A percentile compares a stretch with the other conserved stretches of the same genome.
Evolutionary conservation across 1,140 invertebrate genomes (phyloP).

Genomic region (Drosophila pandora): DNA sequence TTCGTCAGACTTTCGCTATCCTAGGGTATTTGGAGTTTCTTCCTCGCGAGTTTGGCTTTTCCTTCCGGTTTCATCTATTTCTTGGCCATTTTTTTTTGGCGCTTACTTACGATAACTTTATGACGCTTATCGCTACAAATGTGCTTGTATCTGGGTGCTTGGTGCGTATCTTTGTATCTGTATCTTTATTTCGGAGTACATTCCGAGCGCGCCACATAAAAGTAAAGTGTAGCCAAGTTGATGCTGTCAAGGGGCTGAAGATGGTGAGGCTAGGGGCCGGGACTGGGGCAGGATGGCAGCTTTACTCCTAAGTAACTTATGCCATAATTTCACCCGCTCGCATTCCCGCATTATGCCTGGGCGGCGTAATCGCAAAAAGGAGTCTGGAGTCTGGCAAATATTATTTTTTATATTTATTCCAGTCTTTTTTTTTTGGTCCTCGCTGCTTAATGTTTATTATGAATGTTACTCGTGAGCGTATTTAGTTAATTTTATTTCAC

Average conservation of each 20-base stretch:
- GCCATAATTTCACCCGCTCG: slow-evolving; percentile 71
- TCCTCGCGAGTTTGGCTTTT: not conserved
- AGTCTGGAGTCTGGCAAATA: slow-evolving; percentile 77
- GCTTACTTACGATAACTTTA: slow-evolving; percentile 83
- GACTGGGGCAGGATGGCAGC: slow-evolving; percentile 34
- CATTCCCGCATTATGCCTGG: slow-evolving; percentile 26
- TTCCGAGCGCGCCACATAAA: slow-evolving; percentile 74
- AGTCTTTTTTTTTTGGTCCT: slow-evolving; percentile 58
- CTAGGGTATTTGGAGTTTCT: slow-evolving; percentile 7
- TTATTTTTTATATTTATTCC: slow-evolving; percentile 83
- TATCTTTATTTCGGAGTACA: slow-evolving; percentile 81
- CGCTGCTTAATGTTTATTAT: slow-evolving; percentile 83
- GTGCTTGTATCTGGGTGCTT: slow-evolving; percentile 77
- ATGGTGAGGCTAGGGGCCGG: not conserved
- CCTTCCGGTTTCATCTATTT: slow-evolving; percentile 26
- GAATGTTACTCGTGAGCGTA: slow-evolving; percentile 83
- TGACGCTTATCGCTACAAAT: slow-evolving; percentile 80
- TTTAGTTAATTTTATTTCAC: slow-evolving; percentile 84
- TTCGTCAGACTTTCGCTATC: not conserved
- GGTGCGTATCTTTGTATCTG: slow-evolving; percentile 65
- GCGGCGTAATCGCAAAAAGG: slow-evolving; percentile 74
- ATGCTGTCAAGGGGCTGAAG: slow-evolving; percentile 32
- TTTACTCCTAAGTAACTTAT: slow-evolving; percentile 77
- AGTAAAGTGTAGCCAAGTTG: slow-evolving; percentile 82
- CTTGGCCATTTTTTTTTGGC: slow-evolving; percentile 53